Evolutionary conservation across 2,797 vertebrate species (phyloP).

Genomic region (Tarsius wallacei): DNA sequence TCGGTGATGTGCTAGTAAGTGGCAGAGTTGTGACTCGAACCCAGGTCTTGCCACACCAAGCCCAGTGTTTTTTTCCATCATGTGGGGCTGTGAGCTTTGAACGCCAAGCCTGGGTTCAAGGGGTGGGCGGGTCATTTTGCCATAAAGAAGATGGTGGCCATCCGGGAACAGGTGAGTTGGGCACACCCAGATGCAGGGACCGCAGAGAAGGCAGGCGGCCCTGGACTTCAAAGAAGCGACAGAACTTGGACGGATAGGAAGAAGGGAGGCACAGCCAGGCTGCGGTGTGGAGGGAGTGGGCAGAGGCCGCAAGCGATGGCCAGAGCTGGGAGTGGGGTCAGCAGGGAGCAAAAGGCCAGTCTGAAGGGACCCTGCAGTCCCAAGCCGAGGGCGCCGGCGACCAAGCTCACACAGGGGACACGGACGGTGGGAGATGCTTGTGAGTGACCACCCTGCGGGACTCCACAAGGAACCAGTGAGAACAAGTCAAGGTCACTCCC

Average conservation of each 20-base stretch:
- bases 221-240: not conserved
- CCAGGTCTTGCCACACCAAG: not conserved
- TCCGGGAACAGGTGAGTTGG: not conserved
- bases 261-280: not conserved
- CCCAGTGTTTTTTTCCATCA: not conserved
- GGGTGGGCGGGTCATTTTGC: not conserved
- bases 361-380: not conserved
- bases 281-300: not conserved
- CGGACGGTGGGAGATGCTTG: no score
- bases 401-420: not conserved
- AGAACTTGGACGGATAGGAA: not conserved
- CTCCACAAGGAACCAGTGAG: accelerated
- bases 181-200: not conserved
- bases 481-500: not conserved
- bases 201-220: not conserved
- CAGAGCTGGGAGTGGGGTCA: not conserved
- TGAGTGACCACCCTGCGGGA: no score
- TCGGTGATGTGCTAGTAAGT: not conserved
- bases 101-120: not conserved
- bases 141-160: not conserved
- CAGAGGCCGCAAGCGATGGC: not conserved
- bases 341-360: no score
- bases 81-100: not conserved
- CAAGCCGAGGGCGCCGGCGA: not conserved
- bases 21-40: not conserved